Evolutionary conservation across 1,140 invertebrate species (phyloP).

Genomic region (Polypedilum pembai): DNA sequence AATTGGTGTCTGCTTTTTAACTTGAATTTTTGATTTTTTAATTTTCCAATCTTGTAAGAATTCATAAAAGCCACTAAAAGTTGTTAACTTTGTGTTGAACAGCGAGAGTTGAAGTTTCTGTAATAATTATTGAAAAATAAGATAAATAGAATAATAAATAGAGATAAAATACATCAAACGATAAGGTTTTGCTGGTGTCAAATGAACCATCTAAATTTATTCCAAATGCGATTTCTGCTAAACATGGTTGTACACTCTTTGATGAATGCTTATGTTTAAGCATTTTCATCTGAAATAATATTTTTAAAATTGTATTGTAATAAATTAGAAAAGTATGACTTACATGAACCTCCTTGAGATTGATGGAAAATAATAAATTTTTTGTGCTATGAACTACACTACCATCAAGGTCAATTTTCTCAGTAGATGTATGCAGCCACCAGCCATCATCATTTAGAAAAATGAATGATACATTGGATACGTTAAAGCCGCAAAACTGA

Average conservation of each 20-base stretch:
- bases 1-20: conserved; percentile 31
- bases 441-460: conserved; percentile 58
- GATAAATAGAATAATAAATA: too few species aligned
- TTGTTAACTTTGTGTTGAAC: conserved; percentile 56
- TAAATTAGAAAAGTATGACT: neutral
- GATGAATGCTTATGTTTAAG: conserved; percentile 40
- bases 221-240: conserved; percentile 63
- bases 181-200: conserved; percentile 64
- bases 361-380: conserved; percentile 62
- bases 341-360: conserved; percentile 50
- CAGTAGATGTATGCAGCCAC: conserved; percentile 65
- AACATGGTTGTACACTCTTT: conserved; percentile 47
- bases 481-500: conserved; percentile 77
- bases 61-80: conserved; percentile 58
- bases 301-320: neutral
- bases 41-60: conserved; percentile 48
- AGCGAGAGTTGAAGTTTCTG: conserved; percentile 67
- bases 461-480: conserved; percentile 72
- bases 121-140: conserved; percentile 32
- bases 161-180: conserved; percentile 59
- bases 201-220: conserved; percentile 66
- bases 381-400: conserved; percentile 62
- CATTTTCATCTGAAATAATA: conserved; percentile 40
- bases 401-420: conserved; percentile 69
- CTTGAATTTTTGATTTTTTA: conserved; percentile 36